Evolutionary conservation across 2,797 vertebrate species (phyloP), one percentile per base, ranked within the genome.

Genomic region (Melanotaenia boesemani): DNA sequence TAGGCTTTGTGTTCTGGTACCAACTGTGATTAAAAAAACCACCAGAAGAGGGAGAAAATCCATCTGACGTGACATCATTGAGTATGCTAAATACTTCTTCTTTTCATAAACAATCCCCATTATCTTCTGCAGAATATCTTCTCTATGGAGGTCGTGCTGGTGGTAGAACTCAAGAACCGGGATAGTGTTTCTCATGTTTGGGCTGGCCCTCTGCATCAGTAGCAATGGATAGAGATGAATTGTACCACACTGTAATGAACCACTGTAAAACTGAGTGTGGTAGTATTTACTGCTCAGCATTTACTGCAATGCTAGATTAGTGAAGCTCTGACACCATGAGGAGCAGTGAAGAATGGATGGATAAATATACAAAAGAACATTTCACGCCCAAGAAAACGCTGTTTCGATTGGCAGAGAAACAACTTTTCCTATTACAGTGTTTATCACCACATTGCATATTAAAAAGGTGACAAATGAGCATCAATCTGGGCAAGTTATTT

Each of bases 51-150:
- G 65, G 61, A 57, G 20, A 81, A 72, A 69, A 82, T 67, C 64
- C 79, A 76, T 81, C 70, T 81, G 75, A 68, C 56, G 82, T 83
- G 65, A 74, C 70, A 72, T 32, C 41, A 74, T 61, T 70, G 56
- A 74, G 54, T 44, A 54, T 72, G 63, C 60, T 56, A 74, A 73
- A 64, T 70, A 52, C 44, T 61, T 70, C 34, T 62, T 76, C 41
- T 28, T 70, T 80, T 72, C 60, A 30, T 67, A 58, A 79, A 61
- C 76, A 65, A 52, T 72, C 65, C 34, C 46, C 68, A 69, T 81
- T 32, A 54, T 73, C 69, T 24, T 69, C 39, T 72, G 56, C 54
- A 36, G 59, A 36, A 34, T 79, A 30, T 58, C 62, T 55, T 48
- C 34, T 81, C 64, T 52, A 54, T 50, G 20, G 71, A 70, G 62